Conservation (phyloP, 2,797 vertebrate species). For the Pseudotriccus pelzelni region DNA sequence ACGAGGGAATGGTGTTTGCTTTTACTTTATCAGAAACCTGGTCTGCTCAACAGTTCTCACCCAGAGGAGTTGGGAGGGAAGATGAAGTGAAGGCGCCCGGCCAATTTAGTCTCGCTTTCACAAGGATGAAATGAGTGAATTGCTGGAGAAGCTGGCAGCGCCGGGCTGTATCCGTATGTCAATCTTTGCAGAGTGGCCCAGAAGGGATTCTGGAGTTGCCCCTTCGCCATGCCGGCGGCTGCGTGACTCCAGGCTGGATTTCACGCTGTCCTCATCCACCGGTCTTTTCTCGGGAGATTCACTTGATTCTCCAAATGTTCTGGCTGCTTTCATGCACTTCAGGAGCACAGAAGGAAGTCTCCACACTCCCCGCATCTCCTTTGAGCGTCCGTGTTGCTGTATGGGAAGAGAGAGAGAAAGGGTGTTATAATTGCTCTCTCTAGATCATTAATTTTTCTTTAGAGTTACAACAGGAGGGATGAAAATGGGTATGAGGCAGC, state of each 20-base stretch:
- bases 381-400: neutral
- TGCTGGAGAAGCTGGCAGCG: neutral
- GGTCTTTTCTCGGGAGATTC: neutral
- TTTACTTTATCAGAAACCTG: conserved; percentile 28
- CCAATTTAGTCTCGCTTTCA: conserved; percentile 1
- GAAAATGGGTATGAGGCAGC: neutral
- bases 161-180: neutral
- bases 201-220: neutral
- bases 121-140: conserved; percentile 7
- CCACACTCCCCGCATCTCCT: neutral
- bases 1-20: conserved; percentile 37
- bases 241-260: neutral
- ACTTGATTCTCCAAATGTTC: neutral
- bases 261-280: neutral
- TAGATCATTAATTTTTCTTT: neutral
- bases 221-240: fast-evolving
- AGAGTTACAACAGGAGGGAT: neutral
- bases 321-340: fast-evolving
- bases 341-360: neutral
- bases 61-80: conserved; percentile 13
- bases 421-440: neutral
- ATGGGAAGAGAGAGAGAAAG: neutral
- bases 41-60: neutral
- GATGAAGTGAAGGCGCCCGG: conserved; percentile 1
- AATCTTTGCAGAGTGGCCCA: neutral